phyloP scores from a whole-genome alignment of 2,797 vertebrate species.

The Distichodus sexfasciatus region DNA sequence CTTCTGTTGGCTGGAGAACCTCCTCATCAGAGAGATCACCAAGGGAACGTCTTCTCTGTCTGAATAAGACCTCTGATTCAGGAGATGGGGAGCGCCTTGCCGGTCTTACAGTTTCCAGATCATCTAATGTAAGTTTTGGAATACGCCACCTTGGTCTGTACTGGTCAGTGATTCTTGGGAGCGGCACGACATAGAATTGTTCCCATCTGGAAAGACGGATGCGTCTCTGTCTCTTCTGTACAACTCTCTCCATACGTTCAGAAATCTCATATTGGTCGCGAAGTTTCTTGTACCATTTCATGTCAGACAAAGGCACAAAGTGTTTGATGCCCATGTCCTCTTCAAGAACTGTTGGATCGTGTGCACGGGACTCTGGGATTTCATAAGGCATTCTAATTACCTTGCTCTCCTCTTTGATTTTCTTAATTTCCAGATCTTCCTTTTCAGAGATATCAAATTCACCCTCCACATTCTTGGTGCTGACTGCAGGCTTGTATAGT shows the following conservation, averaged over 20 bases:
- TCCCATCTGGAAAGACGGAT: slow-evolving; percentile 99
- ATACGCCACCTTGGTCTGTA: slow-evolving; percentile 97
- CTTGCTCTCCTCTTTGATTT: slow-evolving; percentile 79
- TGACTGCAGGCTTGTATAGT: slow-evolving; percentile 94
- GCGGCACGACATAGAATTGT: slow-evolving; percentile 96
- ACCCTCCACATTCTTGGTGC: slow-evolving; percentile 92
- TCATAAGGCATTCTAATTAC: slow-evolving; percentile 94
- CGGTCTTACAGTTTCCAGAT: slow-evolving; percentile 94
- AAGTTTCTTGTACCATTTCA: slow-evolving; percentile 98
- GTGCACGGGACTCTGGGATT: slow-evolving; percentile 85
- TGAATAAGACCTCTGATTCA: slow-evolving; percentile 85
- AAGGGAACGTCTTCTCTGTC: slow-evolving; percentile 88
- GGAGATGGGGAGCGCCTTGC: slow-evolving; percentile 86
- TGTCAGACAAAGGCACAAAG: slow-evolving; percentile 94
- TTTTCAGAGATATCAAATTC: slow-evolving; percentile 85
- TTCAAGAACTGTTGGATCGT: slow-evolving; percentile 74
- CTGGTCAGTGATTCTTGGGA: slow-evolving; percentile 95
- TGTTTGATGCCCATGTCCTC: slow-evolving; percentile 92
- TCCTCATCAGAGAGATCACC: slow-evolving; percentile 94
- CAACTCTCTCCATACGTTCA: slow-evolving; percentile 85
- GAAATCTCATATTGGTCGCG: slow-evolving; percentile 91
- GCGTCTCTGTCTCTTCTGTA: slow-evolving; percentile 92
- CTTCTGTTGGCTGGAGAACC: slow-evolving; percentile 84
- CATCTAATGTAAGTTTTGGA: slow-evolving; percentile 91
- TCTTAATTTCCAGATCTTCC: slow-evolving; percentile 81